phyloP scores from a whole-genome alignment of 2,888 invertebrate species.

The Drosophila nr. fundita region DNA sequence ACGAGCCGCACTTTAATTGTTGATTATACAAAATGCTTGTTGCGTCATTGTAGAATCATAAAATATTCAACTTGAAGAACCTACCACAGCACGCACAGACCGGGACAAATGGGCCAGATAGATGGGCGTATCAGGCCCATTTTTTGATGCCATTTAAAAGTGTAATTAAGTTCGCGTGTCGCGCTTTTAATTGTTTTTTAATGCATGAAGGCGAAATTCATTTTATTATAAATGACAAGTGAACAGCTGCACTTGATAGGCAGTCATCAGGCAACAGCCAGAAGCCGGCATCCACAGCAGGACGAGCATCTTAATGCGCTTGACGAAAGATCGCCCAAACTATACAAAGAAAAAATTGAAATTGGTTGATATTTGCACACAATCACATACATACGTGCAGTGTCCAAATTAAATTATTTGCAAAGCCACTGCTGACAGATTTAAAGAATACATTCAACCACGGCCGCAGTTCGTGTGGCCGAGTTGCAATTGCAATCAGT shows the following conservation, averaged over 20 bases:
- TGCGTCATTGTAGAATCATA: conserved; percentile 42
- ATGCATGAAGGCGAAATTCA: conserved; percentile 73
- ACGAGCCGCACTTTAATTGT: conserved; percentile 68
- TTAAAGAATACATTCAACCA: conserved; percentile 14
- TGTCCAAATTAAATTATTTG: conserved; percentile 27
- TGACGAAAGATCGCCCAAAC: neutral
- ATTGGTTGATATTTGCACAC: neutral
- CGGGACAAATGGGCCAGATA: conserved; percentile 8
- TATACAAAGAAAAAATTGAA: neutral
- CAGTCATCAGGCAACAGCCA: conserved; percentile 7
- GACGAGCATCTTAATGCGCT: neutral
- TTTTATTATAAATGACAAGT: conserved; percentile 36
- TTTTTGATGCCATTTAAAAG: conserved; percentile 66
- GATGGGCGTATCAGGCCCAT: conserved; percentile 28
- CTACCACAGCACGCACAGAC: conserved; percentile 21
- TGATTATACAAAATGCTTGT: conserved; percentile 63
- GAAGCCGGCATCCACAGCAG: no score
- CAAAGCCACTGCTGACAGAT: conserved; percentile 3
- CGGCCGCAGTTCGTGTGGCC: neutral
- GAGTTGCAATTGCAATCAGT: conserved; percentile 20
- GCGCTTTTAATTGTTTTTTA: conserved; percentile 82
- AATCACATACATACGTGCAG: neutral
- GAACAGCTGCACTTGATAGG: conserved; percentile 26
- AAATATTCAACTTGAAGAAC: conserved; percentile 62
- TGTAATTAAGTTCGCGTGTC: conserved; percentile 81